Base-by-base conservation (phyloP, 2,797 vertebrate genomes). In the Notamacropus eugenii region DNA sequence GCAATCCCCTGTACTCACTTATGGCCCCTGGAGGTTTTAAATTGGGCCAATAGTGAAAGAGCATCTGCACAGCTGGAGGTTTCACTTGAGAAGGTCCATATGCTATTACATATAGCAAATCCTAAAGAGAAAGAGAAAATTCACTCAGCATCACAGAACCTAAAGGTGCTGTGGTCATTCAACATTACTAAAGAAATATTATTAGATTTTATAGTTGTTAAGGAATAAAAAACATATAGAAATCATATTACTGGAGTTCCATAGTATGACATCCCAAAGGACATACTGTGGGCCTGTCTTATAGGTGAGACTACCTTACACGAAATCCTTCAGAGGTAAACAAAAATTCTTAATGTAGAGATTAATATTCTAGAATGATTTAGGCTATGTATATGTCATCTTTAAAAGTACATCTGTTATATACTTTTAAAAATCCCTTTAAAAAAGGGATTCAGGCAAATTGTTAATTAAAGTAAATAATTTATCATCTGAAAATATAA, bases 21-120 rank as follows among this genome's bases (percentile, higher is more conserved):
- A 99, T 99, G 95, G 99, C 99, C 97, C 99, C 99, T 12, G 99
- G 99, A 34, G 99, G 99, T 97, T 99, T 99, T 97, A 99, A 99
- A 98, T 99, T 99, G 93, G 99, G 99, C 99, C 99, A 99, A 95
- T 99, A 99, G 98, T 99, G 99, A 98, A 99, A 99, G 90, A 99
- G 98, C 99, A 99, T 99, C 98, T 99, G 99, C 93, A 99, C 99
- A 11, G 99, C 99, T 57, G 99, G 99, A 96, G 99, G 99, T 97
- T 99, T 99, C 95, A 99, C 99, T 99, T 99, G 99, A 94, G 99
- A 99, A 31, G 99, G 99, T 95, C 99, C 99, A 93, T 99, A 99
- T 3, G 99, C 99, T 98, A 99, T 99, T 90, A 99, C 99, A 96
- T 99, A 99, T 0, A 99, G 99, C 97, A 99, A 99, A 98, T 99